Evolutionary conservation across 2,797 vertebrate genomes (phyloP), one percentile per base, ranked within the genome.

Genomic region (Pipistrellus kuhlii): DNA sequence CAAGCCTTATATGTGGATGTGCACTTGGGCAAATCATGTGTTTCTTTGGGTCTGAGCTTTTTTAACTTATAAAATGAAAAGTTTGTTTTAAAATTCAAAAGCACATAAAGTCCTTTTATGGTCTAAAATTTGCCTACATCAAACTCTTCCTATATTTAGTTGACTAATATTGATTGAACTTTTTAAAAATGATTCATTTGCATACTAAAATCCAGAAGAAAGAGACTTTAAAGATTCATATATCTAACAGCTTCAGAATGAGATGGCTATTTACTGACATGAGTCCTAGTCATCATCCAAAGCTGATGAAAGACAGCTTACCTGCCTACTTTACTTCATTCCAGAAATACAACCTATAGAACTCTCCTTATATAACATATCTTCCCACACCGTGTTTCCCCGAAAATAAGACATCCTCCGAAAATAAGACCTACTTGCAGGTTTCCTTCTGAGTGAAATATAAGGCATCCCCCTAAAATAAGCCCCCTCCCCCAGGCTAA

Each of bases 81-180:
- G 14, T 10, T 75, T 72, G 20, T 69, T 92, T 94, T 88, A 78
- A 83, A 90, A 75, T 51, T 41, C n/a, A 69, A 66, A 90, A 78
- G 5, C 18, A 62, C 2, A 25, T 59, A 57, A 23, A 30, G 15
- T 55, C 76, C 7, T 90, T 88, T 78, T 30, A 46, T 71, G 38
- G 51, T 27, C 13, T 90, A 73, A 82, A 82, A 69, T 53, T 78
- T 64, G 44, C 25, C 25, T 62, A 59, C 82, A 32, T 57, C 38
- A 23, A 90, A 59, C 48, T n/a, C 48, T 51, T 75, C 46, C 8
- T 35, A n/a, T 44, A 75, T 44, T 62, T 51, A 35, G n/a, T 84
- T 68, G 27, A 77, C 14, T 77, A 44, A 73, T 51, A 55, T 41
- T 82, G 72, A 48, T 5, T 32, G 27, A 90, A 32, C 18, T 14